Percentiles rank a stretch among this genome's conserved stretches.
These are phyloP conservation scores for Phrynocephalus vlangalii DNA, from an alignment of 2,797 vertebrate genomes.

Conservation along the genomic window DNA sequence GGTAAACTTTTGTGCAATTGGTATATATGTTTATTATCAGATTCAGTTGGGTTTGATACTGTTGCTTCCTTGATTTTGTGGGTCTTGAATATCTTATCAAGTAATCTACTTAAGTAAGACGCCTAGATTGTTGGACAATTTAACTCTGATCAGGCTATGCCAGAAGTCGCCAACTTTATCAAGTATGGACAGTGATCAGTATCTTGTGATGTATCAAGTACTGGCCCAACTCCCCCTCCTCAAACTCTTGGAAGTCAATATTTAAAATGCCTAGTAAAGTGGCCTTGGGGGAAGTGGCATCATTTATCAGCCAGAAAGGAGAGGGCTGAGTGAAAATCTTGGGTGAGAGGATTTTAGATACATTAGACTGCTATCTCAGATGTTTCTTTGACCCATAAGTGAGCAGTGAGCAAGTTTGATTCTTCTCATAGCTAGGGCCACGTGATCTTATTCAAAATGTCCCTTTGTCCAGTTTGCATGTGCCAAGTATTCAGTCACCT, in stretches of 20 bases:
- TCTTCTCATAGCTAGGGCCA: background rate
- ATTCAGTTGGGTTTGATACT: background rate
- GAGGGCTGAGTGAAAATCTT: background rate
- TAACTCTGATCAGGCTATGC: background rate
- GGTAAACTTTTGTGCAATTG: conserved; percentile 73
- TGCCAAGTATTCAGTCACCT: background rate
- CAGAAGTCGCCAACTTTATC: background rate
- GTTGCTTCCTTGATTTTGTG: background rate
- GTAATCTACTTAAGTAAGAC: background rate
- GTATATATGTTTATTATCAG: conserved; percentile 1
- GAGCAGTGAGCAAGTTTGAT: background rate
- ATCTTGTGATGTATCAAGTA: too few species aligned
- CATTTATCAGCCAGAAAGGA: background rate
- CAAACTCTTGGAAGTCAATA: background rate
- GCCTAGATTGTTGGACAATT: background rate
- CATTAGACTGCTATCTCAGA: background rate
- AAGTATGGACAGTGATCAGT: background rate
- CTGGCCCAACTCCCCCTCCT: background rate
- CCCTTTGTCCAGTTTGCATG: background rate
- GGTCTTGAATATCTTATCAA: background rate
- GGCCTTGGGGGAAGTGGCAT: too few species aligned
- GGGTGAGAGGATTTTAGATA: background rate
- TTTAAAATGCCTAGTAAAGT: background rate
- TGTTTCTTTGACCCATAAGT: background rate
- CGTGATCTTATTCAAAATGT: background rate